phyloP scores from a whole-genome alignment of 1,140 invertebrate genomes.

The Drosophila malerkotliana region DNA sequence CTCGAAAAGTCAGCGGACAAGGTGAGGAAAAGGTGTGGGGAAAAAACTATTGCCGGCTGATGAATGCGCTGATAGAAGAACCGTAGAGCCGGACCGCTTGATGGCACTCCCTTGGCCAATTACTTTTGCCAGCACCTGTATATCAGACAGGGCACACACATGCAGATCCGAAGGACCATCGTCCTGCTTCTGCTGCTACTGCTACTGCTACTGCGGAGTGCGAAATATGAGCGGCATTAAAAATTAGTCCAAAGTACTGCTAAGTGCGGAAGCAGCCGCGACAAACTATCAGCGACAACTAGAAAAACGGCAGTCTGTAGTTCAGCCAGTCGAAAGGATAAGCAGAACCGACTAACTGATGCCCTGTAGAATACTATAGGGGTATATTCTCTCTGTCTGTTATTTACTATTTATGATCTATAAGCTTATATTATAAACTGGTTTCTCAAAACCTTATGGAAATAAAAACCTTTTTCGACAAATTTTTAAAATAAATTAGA shows the following conservation, averaged over 20 bases:
- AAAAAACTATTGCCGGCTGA: slow-evolving; percentile 30
- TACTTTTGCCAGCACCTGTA: slow-evolving; percentile 67
- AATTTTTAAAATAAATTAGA: no score
- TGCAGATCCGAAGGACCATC: slow-evolving; percentile 9
- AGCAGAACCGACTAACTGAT: background rate
- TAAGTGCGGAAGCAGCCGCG: slow-evolving; percentile 68
- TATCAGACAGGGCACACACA: slow-evolving; percentile 3
- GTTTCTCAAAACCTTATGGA: no score
- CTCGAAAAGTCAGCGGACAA: background rate
- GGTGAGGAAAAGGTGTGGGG: no score
- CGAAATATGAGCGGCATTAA: slow-evolving; percentile 74
- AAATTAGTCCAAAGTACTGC: slow-evolving; percentile 78
- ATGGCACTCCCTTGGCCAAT: slow-evolving; percentile 62
- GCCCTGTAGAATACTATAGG: background rate
- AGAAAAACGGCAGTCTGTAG: background rate
- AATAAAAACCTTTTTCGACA: no score
- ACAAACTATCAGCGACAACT: slow-evolving; percentile 61
- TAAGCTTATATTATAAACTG: no score
- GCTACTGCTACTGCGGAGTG: slow-evolving; percentile 34
- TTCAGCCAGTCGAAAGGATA: background rate
- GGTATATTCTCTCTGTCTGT: no score
- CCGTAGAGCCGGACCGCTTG: slow-evolving; percentile 27
- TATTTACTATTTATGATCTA: no score
- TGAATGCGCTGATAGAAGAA: slow-evolving; percentile 28
- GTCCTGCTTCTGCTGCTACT: slow-evolving; percentile 13